These are phyloP conservation scores for Aepyceros melampus DNA, from an alignment of 2,113 vertebrate species.

Conservation along the genomic window DNA sequence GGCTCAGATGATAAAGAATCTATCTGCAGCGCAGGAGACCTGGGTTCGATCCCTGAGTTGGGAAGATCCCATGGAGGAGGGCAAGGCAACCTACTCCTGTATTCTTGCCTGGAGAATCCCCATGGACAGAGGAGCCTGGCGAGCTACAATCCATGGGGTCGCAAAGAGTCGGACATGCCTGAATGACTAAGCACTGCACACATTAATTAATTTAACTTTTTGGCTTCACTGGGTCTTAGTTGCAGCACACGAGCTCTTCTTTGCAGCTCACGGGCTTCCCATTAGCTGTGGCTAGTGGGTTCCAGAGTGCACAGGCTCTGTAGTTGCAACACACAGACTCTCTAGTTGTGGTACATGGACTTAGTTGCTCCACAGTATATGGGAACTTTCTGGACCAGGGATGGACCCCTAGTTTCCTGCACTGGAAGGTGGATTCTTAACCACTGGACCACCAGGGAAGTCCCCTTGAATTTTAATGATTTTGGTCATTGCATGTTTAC, in stretches of 20 bases:
- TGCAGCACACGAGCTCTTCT: background rate
- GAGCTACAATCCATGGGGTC: background rate
- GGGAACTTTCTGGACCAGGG: background rate
- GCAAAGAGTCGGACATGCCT: background rate
- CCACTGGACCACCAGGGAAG: background rate
- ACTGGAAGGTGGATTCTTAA: background rate
- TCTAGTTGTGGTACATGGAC: background rate
- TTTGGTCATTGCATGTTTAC: background rate
- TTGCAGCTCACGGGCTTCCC: background rate
- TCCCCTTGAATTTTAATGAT: background rate
- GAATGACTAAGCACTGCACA: background rate
- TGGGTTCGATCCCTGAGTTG: background rate
- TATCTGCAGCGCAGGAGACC: background rate
- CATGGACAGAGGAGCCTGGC: background rate
- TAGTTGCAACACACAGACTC: background rate
- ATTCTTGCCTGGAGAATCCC: background rate
- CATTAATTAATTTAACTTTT: background rate
- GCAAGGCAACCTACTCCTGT: background rate
- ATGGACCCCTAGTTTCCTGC: background rate
- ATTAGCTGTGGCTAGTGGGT: background rate
- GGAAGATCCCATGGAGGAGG: background rate
- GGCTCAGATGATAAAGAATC: background rate
- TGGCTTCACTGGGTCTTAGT: background rate
- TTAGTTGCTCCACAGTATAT: background rate
- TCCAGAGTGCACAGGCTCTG: background rate